These are phyloP conservation scores for Drosophila ironensis DNA, from an alignment of 1,140 invertebrate genomes.

Conservation along the genomic window DNA sequence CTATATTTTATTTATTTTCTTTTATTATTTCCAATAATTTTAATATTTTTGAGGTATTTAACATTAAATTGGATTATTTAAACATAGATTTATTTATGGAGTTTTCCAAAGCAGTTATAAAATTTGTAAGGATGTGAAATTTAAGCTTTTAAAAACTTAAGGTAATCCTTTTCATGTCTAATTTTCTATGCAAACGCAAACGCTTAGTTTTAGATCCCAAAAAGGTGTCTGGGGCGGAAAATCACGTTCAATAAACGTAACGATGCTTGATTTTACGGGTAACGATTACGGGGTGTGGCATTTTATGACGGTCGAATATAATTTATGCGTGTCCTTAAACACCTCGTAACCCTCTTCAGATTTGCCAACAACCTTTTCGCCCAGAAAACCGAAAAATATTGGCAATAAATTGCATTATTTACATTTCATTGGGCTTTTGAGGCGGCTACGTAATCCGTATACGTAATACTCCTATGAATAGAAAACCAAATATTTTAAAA, in stretches of 20 bases:
- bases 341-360: neutral
- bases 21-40: no score
- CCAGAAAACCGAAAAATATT: no score
- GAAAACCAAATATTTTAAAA: no score
- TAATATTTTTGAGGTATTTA: no score
- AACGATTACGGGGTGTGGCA: conserved; percentile 4
- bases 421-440: neutral
- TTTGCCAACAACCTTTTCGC: neutral
- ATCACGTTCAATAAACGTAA: conserved; percentile 18
- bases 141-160: no score
- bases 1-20: no score
- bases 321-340: conserved; percentile 13
- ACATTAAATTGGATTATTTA: no score
- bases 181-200: neutral
- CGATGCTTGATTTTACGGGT: neutral
- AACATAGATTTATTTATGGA: neutral
- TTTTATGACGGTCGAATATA: conserved; percentile 29
- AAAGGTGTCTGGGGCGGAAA: neutral
- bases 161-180: no score
- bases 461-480: no score
- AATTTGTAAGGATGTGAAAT: no score
- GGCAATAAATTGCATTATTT: conserved; percentile 17
- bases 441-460: neutral
- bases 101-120: neutral
- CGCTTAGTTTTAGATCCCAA: neutral